phyloP scores from a whole-genome alignment of 2,888 invertebrate species.

The Xestobium rufovillosum region DNA sequence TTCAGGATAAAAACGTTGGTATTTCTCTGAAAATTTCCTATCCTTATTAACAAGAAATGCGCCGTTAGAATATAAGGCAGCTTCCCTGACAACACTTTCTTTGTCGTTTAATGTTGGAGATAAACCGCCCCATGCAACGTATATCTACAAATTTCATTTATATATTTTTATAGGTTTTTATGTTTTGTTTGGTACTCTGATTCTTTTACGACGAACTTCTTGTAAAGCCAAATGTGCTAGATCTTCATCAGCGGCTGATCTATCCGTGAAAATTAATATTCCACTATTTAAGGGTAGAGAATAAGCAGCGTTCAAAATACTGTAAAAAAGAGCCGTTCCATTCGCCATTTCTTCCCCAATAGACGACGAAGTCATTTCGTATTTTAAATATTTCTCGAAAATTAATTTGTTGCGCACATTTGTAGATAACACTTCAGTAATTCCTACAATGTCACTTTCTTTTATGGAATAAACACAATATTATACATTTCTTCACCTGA shows the following conservation, averaged over 20 bases:
- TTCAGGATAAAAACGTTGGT: too few species aligned
- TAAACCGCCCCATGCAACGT: conserved; percentile 45
- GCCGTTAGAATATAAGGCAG: conserved; percentile 44
- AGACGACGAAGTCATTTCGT: conserved; percentile 14
- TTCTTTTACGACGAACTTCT: conserved; percentile 42
- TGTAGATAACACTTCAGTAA: conserved; percentile 26
- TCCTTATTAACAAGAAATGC: conserved; percentile 37
- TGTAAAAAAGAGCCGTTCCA: conserved; percentile 52
- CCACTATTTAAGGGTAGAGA: conserved; percentile 57
- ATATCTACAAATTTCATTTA: conserved; percentile 42
- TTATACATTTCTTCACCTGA: conserved; percentile 31
- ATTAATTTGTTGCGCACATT: conserved; percentile 20
- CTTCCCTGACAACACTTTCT: conserved; percentile 43
- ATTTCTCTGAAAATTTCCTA: conserved; percentile 21
- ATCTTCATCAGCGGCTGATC: conserved; percentile 48
- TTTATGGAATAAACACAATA: background rate
- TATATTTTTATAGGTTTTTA: too few species aligned
- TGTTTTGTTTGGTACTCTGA: conserved; percentile 44
- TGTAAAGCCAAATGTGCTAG: conserved; percentile 43
- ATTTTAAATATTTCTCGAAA: conserved; percentile 20
- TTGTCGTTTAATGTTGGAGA: conserved; percentile 40
- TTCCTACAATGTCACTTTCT: conserved; percentile 30
- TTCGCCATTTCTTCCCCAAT: conserved; percentile 26
- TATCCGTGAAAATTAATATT: conserved; percentile 53
- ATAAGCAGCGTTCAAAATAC: conserved; percentile 52